phyloP scores from a whole-genome alignment of 2,113 vertebrate species.

The Baryphthengus martii region DNA sequence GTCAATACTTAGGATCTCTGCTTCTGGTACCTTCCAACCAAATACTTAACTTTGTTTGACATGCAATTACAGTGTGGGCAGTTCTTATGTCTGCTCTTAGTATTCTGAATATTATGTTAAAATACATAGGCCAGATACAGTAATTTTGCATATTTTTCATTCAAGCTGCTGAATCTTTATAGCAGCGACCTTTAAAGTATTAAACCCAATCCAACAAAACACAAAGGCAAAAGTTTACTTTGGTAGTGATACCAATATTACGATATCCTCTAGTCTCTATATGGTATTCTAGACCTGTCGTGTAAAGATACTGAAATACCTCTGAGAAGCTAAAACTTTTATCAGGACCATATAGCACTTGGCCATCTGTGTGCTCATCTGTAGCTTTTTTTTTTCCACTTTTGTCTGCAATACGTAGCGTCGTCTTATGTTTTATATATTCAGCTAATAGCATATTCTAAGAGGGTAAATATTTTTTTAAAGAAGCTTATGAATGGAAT shows the following conservation, averaged over 20 bases:
- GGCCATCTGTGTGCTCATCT: neutral
- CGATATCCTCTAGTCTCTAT: neutral
- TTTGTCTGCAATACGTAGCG: neutral
- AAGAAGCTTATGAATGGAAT: neutral
- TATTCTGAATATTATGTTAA: neutral
- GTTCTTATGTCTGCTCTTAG: conserved; percentile 1
- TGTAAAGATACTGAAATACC: conserved; percentile 51
- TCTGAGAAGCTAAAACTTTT: conserved; percentile 33
- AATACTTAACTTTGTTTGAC: neutral
- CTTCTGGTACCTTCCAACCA: conserved; percentile 34
- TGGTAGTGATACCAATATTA: neutral
- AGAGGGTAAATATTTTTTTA: conserved; percentile 8
- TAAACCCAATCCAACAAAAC: neutral
- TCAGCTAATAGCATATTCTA: neutral
- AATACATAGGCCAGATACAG: neutral
- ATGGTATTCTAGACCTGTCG: conserved; percentile 16
- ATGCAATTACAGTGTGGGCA: neutral
- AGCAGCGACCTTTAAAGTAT: conserved; percentile 3
- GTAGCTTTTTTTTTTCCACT: neutral
- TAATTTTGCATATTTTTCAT: neutral
- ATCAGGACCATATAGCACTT: neutral
- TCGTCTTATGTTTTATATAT: neutral
- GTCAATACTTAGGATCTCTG: neutral
- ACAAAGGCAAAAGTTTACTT: neutral
- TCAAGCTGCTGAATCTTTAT: conserved; percentile 4